Percentiles rank a stretch among this genome's conserved stretches.
phyloP scores from a whole-genome alignment of 2,113 vertebrate species.

The Otocyon megalotis region DNA sequence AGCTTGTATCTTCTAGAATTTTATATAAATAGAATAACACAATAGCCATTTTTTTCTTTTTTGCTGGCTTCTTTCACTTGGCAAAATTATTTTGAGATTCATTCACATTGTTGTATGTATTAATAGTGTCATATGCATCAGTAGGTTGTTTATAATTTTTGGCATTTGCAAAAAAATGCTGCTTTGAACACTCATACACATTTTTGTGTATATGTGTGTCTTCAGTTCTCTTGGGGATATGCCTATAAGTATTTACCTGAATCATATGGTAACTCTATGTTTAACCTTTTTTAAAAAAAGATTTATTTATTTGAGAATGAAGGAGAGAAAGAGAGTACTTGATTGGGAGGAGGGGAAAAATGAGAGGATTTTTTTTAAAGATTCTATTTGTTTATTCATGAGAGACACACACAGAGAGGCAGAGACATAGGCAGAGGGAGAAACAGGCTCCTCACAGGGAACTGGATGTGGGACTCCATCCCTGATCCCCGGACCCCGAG shows the following conservation, averaged over 20 bases:
- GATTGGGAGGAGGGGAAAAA: neutral
- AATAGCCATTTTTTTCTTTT: neutral
- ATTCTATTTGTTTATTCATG: too few relatives aligned
- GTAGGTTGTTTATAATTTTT: neutral
- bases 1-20: constrained; percentile 34
- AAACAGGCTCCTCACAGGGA: too few relatives aligned
- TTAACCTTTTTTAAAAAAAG: neutral
- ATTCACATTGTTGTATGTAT: constrained; percentile 23
- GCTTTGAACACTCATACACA: neutral
- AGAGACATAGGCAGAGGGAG: neutral
- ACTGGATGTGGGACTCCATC: too few relatives aligned
- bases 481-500: too few relatives aligned
- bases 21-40: constrained; percentile 34
- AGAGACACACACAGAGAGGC: too few relatives aligned
- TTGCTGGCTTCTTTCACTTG: neutral
- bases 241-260: neutral
- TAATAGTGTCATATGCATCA: neutral
- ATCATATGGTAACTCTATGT: neutral
- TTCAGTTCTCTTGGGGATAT: constrained; percentile 18
- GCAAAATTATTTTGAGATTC: constrained; percentile 50
- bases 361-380: too few relatives aligned
- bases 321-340: neutral
- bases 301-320: neutral
- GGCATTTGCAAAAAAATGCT: constrained; percentile 1
- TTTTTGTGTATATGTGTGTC: neutral